phyloP scores from a whole-genome alignment of 2,888 invertebrate genomes.

The Ceramica pisi region DNA sequence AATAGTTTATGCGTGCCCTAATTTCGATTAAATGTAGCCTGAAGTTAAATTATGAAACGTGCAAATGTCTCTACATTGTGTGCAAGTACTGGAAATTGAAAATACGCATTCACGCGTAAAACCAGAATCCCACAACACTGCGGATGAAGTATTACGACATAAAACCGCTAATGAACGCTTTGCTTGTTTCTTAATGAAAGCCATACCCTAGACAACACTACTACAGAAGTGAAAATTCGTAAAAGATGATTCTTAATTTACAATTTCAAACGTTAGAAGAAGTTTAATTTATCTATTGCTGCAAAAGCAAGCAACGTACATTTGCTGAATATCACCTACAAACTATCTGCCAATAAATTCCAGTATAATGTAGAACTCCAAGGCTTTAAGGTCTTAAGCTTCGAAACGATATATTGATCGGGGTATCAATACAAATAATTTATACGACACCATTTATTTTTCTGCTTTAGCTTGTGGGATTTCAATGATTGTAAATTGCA shows the following conservation, averaged over 20 bases:
- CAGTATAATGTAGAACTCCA: conserved; percentile 51
- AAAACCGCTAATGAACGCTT: conserved; percentile 35
- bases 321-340: conserved; percentile 50
- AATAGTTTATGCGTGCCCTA: conserved; percentile 50
- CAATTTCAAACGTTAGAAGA: neutral
- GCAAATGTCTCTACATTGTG: conserved; percentile 54
- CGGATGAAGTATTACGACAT: conserved; percentile 51
- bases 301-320: conserved; percentile 24
- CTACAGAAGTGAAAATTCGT: neutral
- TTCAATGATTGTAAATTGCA: conserved; percentile 74
- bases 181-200: conserved; percentile 22
- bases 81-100: conserved; percentile 39
- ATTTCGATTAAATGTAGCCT: conserved; percentile 42
- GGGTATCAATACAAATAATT: conserved; percentile 55
- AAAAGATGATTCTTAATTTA: neutral
- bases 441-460: conserved; percentile 62
- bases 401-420: conserved; percentile 46
- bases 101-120: conserved; percentile 46
- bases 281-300: neutral
- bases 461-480: conserved; percentile 65
- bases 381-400: conserved; percentile 55
- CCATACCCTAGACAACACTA: neutral
- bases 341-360: conserved; percentile 57
- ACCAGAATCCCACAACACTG: conserved; percentile 56
- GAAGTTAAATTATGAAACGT: conserved; percentile 57